These are phyloP conservation scores for Drosophila chauvacae DNA, from an alignment of 1,140 invertebrate genomes.

Conservation along the genomic window DNA sequence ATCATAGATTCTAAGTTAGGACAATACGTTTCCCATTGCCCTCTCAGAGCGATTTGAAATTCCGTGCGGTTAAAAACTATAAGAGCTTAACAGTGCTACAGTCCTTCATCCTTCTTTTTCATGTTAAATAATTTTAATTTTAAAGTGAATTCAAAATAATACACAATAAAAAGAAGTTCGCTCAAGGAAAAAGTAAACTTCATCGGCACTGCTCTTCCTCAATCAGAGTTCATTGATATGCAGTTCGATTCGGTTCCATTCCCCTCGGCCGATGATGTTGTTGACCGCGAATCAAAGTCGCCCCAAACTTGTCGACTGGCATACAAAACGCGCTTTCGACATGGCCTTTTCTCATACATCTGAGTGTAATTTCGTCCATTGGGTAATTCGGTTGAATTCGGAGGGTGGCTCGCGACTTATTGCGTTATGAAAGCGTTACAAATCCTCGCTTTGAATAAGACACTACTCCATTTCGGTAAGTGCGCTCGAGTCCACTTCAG, in stretches of 20 bases:
- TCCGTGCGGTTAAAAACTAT: neutral
- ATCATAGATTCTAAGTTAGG: no score
- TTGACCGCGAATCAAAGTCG: conserved; percentile 68
- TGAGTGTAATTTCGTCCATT: conserved; percentile 45
- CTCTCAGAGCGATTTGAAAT: no score
- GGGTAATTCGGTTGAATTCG: conserved; percentile 31
- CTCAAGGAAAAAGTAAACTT: neutral
- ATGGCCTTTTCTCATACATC: conserved; percentile 31
- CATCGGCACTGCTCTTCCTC: conserved; percentile 3
- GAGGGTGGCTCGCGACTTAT: conserved; percentile 17
- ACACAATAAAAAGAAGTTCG: neutral
- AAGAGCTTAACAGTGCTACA: neutral
- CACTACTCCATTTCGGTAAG: conserved; percentile 34
- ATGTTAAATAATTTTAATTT: neutral
- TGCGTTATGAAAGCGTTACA: conserved; percentile 74
- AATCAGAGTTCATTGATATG: conserved; percentile 68
- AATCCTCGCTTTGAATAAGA: conserved; percentile 45
- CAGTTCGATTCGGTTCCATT: conserved; percentile 44
- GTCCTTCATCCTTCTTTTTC: neutral
- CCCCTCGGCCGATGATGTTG: conserved; percentile 42
- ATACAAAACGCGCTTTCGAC: conserved; percentile 71
- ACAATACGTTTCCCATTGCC: neutral
- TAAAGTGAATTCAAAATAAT: neutral
- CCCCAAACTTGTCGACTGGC: conserved; percentile 35
- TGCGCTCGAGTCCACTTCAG: conserved; percentile 17